A percentile compares a stretch with the other conserved stretches of the same genome.
Conservation (phyloP, 2,797 vertebrate species). For the Leptodactylus fallax region DNA sequence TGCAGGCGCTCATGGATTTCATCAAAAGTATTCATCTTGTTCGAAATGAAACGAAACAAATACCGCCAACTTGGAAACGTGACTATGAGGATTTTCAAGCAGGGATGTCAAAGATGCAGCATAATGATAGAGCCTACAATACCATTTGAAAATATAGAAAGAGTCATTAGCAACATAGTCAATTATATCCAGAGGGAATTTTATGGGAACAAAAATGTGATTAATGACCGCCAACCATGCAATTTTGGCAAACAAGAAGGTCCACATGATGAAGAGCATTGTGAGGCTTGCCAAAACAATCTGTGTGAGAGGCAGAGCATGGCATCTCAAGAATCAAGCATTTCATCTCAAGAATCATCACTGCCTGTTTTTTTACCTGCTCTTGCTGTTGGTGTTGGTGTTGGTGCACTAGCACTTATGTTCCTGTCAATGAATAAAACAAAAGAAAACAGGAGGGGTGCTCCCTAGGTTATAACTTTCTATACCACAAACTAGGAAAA, state of each 20-base stretch:
- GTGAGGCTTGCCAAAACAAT: slow-evolving; percentile 62
- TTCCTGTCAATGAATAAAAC: neutral
- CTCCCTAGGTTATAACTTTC: no score
- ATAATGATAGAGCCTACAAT: slow-evolving; percentile 68
- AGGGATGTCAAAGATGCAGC: slow-evolving; percentile 68
- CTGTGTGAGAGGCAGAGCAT: slow-evolving; percentile 14
- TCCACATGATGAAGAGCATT: slow-evolving; percentile 43
- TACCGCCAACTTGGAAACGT: slow-evolving; percentile 59
- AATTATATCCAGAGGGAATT: slow-evolving; percentile 65
- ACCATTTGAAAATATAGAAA: slow-evolving; percentile 66
- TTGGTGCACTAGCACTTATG: neutral
- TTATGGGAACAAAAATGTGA: slow-evolving; percentile 51
- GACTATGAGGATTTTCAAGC: slow-evolving; percentile 69
- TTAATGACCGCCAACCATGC: neutral
- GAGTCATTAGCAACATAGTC: slow-evolving; percentile 67
- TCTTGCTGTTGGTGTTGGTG: neutral
- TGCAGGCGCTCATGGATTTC: slow-evolving; percentile 71
- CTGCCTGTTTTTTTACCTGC: neutral
- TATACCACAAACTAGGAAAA: no score
- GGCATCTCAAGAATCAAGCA: neutral
- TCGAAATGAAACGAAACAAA: slow-evolving; percentile 68
- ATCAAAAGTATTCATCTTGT: slow-evolving; percentile 67
- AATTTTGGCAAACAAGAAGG: rapidly evolving
- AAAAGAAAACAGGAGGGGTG: no score
- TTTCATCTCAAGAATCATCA: neutral